Conservation (phyloP, 92 coral and sea anemone species). For the Palythoa heliodiscus region DNA sequence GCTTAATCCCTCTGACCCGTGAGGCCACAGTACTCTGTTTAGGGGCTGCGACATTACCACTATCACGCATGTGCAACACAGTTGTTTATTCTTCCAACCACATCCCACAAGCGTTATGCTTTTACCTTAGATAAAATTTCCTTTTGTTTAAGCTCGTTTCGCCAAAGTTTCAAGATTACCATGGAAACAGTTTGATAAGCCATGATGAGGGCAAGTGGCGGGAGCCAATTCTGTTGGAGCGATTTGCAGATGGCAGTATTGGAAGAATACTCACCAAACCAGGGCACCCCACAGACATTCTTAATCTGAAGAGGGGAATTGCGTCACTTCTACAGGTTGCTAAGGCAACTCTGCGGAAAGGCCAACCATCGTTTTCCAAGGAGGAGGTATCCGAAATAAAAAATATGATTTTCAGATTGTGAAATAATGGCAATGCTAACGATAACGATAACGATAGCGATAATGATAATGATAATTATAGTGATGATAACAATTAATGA, state of each 20-base stretch:
- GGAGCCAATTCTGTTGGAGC: conserved; percentile 42
- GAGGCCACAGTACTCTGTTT: no score
- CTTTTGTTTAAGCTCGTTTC: conserved; percentile 11
- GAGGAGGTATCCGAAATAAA: conserved; percentile 3
- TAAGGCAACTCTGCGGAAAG: neutral
- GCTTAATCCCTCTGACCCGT: no score
- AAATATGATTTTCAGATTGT: neutral
- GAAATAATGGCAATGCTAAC: neutral
- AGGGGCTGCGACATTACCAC: no score
- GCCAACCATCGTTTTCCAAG: neutral
- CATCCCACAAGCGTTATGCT: no score
- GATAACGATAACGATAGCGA: neutral
- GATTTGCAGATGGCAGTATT: conserved; percentile 35
- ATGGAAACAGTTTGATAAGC: conserved; percentile 34
- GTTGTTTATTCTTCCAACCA: no score
- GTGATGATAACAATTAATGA: no score
- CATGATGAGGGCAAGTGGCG: conserved; percentile 28
- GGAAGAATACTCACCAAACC: conserved; percentile 27
- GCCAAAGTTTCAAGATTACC: conserved; percentile 37
- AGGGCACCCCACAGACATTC: conserved; percentile 41
- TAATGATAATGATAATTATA: neutral
- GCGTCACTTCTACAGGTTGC: conserved; percentile 53
- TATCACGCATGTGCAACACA: no score
- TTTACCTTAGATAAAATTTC: neutral
- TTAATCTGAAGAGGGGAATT: conserved; percentile 60